These are phyloP conservation scores for Augiades crinisus DNA, from an alignment of 2,888 invertebrate species.

Conservation along the genomic window DNA sequence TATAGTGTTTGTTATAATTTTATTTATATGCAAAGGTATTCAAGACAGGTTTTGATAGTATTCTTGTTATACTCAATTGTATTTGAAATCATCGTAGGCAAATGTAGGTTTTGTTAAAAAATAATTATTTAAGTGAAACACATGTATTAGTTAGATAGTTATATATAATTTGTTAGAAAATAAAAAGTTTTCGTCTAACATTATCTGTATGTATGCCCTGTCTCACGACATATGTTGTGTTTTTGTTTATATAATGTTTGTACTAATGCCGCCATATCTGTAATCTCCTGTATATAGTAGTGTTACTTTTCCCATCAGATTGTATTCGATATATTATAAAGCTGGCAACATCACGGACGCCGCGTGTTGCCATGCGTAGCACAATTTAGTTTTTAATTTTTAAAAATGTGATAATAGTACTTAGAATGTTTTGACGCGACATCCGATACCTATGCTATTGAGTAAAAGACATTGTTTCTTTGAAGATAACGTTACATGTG, in stretches of 20 bases:
- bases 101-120: not conserved
- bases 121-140: not conserved
- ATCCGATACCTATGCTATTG: conserved; percentile 45
- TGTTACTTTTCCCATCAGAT: conserved; percentile 77
- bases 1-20: not conserved
- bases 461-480: conserved; percentile 61
- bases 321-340: conserved; percentile 46
- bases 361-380: conserved; percentile 60
- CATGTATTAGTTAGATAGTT: not conserved
- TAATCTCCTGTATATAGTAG: conserved; percentile 58
- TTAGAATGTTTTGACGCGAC: conserved; percentile 49
- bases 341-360: conserved; percentile 43
- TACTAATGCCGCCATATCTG: conserved; percentile 36
- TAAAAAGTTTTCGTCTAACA: not conserved
- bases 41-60: conserved; percentile 44
- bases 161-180: conserved; percentile 9
- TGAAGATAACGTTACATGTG: conserved; percentile 74
- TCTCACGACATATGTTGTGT: conserved; percentile 81
- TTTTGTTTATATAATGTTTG: conserved; percentile 35
- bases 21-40: conserved; percentile 41
- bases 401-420: conserved; percentile 78
- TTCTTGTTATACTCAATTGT: conserved; percentile 11
- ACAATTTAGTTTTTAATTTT: conserved; percentile 67
- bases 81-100: conserved; percentile 29
- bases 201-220: conserved; percentile 51